phyloP scores from a whole-genome alignment of 2,888 invertebrate genomes.

The Lepidocyrtoides sp. region DNA sequence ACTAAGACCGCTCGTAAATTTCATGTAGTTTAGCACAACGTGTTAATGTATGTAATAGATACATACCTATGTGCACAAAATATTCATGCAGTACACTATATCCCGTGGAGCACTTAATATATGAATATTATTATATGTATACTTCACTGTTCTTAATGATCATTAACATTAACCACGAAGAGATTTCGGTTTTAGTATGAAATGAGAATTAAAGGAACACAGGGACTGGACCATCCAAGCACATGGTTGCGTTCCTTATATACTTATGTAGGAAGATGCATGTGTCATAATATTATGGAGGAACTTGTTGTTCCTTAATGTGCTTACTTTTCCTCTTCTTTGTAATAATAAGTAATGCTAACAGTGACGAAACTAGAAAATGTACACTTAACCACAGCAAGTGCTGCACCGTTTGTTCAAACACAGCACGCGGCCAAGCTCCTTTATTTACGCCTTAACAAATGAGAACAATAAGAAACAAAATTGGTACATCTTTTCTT shows the following conservation, averaged over 20 bases:
- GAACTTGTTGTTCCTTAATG: slow-evolving; percentile 9
- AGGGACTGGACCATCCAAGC: too few species aligned
- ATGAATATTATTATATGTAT: too few species aligned
- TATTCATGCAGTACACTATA: too few species aligned
- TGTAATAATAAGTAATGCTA: neutral
- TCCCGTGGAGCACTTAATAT: too few species aligned
- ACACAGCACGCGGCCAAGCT: neutral
- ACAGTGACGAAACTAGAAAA: slow-evolving; percentile 23
- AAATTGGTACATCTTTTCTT: neutral
- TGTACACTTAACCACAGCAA: neutral
- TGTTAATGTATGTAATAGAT: neutral
- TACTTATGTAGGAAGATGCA: neutral
- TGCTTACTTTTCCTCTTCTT: neutral
- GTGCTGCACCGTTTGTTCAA: neutral
- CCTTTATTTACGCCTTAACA: neutral
- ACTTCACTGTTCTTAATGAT: too few species aligned
- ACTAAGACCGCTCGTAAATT: neutral
- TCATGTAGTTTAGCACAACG: neutral
- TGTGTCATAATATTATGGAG: neutral
- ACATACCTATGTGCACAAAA: too few species aligned
- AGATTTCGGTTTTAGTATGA: too few species aligned
- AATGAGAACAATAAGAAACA: neutral
- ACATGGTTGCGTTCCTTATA: neutral
- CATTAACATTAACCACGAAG: too few species aligned
- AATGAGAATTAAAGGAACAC: too few species aligned